Evolutionary conservation across 2,797 vertebrate species (phyloP), one percentile per base, ranked within the genome.

Genomic region (Rhinophrynus dorsalis): DNA sequence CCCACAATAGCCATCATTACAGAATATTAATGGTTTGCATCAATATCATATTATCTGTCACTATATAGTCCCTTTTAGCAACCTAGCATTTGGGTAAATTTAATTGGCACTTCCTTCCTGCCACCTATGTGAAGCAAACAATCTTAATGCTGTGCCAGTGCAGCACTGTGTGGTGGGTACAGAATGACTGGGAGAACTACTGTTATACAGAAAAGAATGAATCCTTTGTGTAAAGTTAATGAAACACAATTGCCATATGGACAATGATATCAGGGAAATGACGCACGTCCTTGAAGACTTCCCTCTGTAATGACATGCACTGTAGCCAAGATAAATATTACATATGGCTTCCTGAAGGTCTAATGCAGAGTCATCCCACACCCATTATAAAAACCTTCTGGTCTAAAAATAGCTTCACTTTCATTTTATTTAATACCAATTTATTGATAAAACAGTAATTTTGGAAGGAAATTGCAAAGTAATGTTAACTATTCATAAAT

Each of bases 231-330:
- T 50, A 57, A 50, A 38, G 8, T 33, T 57, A 58, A 35, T 2
- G 58, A 57, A 51, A 50, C 11, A 26, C 13, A 37, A 35, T 38
- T 57, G 54, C 13, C 32, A 13, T 65, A 38, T 30, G 35, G 35
- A 29, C 20, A 72, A 59, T 44, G 9, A 57, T 57, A 59, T 50
- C 26, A 65, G 63, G 52, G 44, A 72, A 65, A 65, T 65, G 30
- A 57, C 18, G 32, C 23, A 18, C 47, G 33, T 57, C 61, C 24
- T 64, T 42, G 32, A 72, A 64, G 44, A 58, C 15, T 38, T 65
- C 42, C 48, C 33, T 57, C 23, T 45, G n/a, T 20, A 0, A 29
- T 32, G 45, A 27, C n/a, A 24, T 24, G 45, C 15, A 37, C 9
- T 9, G 13, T n/a, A 8, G 32, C 29, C 40, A 64, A 47, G 18